Conservation (phyloP, 2,797 vertebrate genomes). For the Alfaro cultratus region DNA sequence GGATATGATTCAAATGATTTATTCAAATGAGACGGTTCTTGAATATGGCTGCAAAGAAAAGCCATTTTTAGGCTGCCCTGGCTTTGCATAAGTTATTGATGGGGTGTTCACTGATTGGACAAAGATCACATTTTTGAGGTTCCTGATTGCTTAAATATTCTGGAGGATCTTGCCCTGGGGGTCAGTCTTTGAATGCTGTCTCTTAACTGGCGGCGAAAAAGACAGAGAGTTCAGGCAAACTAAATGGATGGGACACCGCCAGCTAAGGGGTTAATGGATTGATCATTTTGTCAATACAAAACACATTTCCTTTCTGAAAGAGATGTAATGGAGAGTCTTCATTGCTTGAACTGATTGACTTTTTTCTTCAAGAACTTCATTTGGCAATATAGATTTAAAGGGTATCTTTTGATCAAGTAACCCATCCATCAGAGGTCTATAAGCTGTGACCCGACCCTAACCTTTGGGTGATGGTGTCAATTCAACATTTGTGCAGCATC, state of each 20-base stretch:
- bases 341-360: not conserved
- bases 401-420: not conserved
- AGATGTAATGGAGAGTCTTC: not conserved
- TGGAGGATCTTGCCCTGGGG: not conserved
- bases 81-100: not conserved
- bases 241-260: too few relatives aligned
- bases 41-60: not conserved
- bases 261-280: not conserved
- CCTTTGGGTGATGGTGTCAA: not conserved
- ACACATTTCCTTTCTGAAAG: not conserved
- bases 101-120: not conserved
- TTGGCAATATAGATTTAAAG: not conserved
- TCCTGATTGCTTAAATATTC: not conserved
- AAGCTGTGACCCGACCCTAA: not conserved
- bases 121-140: not conserved
- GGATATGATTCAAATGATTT: not conserved
- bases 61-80: not conserved
- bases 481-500: conserved; percentile 2
- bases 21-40: not conserved
- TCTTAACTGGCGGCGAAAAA: too few relatives aligned
- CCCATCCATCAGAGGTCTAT: not conserved
- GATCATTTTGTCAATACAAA: not conserved
- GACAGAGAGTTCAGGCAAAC: too few relatives aligned
- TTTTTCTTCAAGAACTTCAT: not conserved
- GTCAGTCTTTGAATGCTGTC: not conserved